A percentile compares a stretch with the other conserved stretches of the same genome.
Evolutionary conservation across 2,113 vertebrate species (phyloP).

Genomic region (Aptenodytes patagonicus): DNA sequence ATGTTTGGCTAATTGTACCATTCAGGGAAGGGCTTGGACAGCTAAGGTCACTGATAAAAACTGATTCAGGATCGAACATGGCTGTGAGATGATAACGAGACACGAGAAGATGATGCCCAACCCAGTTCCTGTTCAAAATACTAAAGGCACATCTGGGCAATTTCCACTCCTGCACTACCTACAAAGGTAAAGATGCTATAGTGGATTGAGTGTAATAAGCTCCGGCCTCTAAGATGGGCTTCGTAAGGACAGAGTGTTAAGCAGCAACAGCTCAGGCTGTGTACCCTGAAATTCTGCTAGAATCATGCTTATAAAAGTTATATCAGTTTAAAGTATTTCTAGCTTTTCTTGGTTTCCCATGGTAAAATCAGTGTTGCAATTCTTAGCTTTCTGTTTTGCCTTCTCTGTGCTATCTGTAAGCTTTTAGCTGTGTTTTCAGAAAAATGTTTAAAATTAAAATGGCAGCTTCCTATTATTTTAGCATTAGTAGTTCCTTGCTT

Average conservation of each 20-base stretch:
- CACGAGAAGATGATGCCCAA: not conserved
- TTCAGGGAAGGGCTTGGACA: not conserved
- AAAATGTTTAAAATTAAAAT: not conserved
- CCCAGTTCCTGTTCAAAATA: not conserved
- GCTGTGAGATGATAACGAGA: not conserved
- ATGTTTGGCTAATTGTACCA: not conserved
- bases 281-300: not conserved
- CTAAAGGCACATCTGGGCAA: not conserved
- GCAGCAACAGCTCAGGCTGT: not conserved
- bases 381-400: not conserved
- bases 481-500: not conserved
- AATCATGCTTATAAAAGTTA: not conserved
- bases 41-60: not conserved
- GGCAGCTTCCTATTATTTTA: not conserved
- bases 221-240: not conserved
- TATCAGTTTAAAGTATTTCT: not conserved
- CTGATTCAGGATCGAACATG: not conserved
- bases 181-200: not conserved
- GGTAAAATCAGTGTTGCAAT: not conserved
- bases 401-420: not conserved
- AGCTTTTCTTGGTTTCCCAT: not conserved
- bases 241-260: not conserved
- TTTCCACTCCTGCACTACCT: not conserved
- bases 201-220: not conserved
- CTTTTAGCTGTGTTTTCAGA: not conserved